Base-by-base conservation (phyloP, 2,888 invertebrate genomes). In the Byasa hedistus region DNA sequence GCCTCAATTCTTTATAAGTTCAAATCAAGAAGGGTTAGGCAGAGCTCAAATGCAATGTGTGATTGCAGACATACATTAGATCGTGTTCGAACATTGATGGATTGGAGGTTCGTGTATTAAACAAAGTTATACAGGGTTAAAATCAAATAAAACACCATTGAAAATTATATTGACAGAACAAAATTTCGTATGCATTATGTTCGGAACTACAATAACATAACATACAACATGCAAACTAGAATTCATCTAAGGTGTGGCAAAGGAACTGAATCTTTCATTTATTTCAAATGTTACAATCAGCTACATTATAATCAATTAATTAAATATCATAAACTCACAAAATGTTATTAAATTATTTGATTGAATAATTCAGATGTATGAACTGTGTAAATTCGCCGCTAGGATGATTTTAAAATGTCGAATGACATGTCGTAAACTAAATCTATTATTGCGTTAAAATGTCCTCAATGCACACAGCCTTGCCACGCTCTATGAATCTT, bases 391-490 rank as follows among this genome's bases (percentile, higher is more conserved):
- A 70, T 68, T 85, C 78, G 78, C 81, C 81, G 80, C 87, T 91
- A 90, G 75, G 83, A 89, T 91, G 91, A 89, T 87, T 82, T 87
- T 76, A 83, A 84, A 75, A 86, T 83, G 85, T 88, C 79, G 78
- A 81, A 89, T 89, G 87, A 80, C 83, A 86, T 83, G 86, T 87
- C 81, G 81, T 87, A 78, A 87, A 82, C 91, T 90, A 90, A 67
- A 87, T 79, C 90, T 91, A 91, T 84, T 82, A 85, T 87, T 89
- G 90, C 91, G 84, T 91, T 88, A 86, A 85, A 89, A 91, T 91
- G 92, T 92, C 92, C 92, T 92, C 91, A 92, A 92, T 93, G 93
- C 93, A 93, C 94, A 94, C 94, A 94, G 94, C 94, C 94, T 94
- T 93, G 94, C 94, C 94, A 94, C 94, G 94, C 94, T 92, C 92